Evolutionary conservation across 2,888 invertebrate species (phyloP), one percentile per base, ranked within the genome.

Genomic region (Tiliacea citrago): DNA sequence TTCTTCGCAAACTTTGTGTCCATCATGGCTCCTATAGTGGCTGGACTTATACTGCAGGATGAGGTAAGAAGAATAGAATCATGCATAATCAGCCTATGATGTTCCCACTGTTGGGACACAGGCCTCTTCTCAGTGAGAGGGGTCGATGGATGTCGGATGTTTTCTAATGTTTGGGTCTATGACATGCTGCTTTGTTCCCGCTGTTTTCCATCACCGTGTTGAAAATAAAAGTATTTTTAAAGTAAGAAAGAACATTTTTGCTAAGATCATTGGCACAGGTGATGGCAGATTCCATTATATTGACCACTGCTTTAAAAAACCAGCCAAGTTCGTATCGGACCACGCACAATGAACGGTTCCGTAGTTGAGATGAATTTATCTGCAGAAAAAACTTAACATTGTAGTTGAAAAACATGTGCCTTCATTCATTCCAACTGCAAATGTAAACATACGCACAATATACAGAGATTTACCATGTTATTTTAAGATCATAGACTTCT

Each of bases 11-110:
- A 98, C 90, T 92, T 98, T 16, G 97, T 98, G 87, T 98, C 98
- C 60, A 97, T 98, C 79, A 92, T 98, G n/a, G 98, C 98, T 0
- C 98, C 98, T 0, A 91, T 98, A 0, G 95, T 97, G 0, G 98
- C 98, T 0, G 98, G 98, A 13, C 93, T 97, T 21, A 96, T 98
- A 51, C 97, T 98, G 0, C 93, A 95, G 0, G 97, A 98, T 88
- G 94, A 94, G 90, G 94, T 94, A 74, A 82, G 47, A n/a, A 29
- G 16, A 12, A 18, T 18, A n/a, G n/a, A 21, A 5, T 9, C 2
- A 1, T 12, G 16, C 29, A n/a, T 29, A 7, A 63, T 63, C 16
- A 29, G 7, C 29, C 2, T 45, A 5, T 16, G 16, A 18, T 16
- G 16, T 8, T 68, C n/a, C 29, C 1, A 13, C 8, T n/a, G 12